Conservation (phyloP, 2,113 vertebrate genomes). For the Enhydra lutris region DNA sequence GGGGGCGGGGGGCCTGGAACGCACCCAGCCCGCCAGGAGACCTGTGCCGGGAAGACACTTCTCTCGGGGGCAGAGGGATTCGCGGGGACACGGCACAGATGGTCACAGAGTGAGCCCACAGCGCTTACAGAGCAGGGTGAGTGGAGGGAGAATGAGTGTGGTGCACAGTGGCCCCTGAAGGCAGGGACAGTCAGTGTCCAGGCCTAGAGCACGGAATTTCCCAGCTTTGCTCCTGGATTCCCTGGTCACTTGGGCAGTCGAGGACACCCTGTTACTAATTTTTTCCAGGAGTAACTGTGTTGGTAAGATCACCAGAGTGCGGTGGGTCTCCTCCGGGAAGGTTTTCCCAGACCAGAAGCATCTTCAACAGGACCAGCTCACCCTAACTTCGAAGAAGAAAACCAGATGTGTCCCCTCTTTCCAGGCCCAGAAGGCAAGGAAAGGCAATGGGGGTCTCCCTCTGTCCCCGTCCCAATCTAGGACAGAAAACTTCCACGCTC, state of each 20-base stretch:
- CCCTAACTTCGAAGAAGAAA: accelerated
- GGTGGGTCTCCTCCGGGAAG: accelerated
- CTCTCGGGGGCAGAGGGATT: too few relatives aligned
- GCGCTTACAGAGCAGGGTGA: accelerated
- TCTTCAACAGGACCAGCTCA: accelerated
- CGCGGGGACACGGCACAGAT: accelerated
- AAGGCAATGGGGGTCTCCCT: accelerated
- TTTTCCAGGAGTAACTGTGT: background rate
- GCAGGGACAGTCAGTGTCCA: accelerated
- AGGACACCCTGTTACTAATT: accelerated
- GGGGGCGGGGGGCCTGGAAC: accelerated
- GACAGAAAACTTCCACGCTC: too few relatives aligned
- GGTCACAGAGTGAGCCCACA: accelerated
- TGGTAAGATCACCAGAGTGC: background rate
- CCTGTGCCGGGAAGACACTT: accelerated
- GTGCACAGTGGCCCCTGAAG: accelerated
- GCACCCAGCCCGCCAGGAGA: background rate
- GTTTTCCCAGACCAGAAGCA: accelerated
- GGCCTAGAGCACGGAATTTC: accelerated
- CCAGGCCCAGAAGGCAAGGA: too few relatives aligned
- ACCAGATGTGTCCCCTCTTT: background rate
- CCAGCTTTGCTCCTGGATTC: accelerated
- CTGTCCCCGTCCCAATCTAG: background rate
- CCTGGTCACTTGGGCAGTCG: accelerated
- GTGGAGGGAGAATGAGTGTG: accelerated